phyloP scores from a whole-genome alignment of 2,888 invertebrate genomes.

The Pammene aurita region DNA sequence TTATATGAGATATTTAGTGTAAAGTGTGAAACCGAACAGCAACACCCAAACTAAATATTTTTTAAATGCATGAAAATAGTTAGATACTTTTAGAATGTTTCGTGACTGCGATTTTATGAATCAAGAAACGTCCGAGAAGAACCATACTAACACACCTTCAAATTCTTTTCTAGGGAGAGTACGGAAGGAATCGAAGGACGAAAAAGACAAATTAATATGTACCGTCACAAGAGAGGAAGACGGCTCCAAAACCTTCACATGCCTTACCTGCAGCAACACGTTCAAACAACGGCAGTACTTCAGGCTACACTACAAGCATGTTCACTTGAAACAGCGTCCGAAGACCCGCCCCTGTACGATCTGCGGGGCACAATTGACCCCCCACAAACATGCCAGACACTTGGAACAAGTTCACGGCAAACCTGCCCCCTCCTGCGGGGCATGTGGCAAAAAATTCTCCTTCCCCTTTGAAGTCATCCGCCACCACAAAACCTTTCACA shows the following conservation, averaged over 20 bases:
- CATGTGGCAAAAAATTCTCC: constrained; percentile 38
- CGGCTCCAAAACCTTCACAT: constrained; percentile 47
- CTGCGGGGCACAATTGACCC: constrained; percentile 29
- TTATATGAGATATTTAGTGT: too few relatives aligned
- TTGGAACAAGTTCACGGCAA: constrained; percentile 36
- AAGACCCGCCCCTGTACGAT: constrained; percentile 29
- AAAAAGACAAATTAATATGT: constrained; percentile 38
- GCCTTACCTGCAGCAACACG: constrained; percentile 47
- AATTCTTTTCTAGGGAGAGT: constrained; percentile 37
- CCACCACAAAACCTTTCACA: constrained; percentile 57
- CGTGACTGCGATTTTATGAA: constrained; percentile 1
- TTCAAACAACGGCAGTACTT: constrained; percentile 48
- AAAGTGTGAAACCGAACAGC: not conserved
- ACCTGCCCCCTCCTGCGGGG: constrained; percentile 36
- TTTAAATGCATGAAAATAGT: constrained; percentile 6
- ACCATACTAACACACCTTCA: constrained; percentile 16
- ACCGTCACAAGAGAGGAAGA: constrained; percentile 42
- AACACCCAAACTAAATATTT: not conserved
- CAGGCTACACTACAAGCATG: constrained; percentile 44
- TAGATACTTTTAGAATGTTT: not conserved
- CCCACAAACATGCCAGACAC: constrained; percentile 38
- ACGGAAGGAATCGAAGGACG: constrained; percentile 35
- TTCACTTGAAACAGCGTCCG: constrained; percentile 25
- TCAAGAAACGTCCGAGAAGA: constrained; percentile 2
- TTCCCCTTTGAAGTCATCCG: constrained; percentile 47